phyloP scores from a whole-genome alignment of 2,797 vertebrate genomes.

The Onychomys torridus region DNA sequence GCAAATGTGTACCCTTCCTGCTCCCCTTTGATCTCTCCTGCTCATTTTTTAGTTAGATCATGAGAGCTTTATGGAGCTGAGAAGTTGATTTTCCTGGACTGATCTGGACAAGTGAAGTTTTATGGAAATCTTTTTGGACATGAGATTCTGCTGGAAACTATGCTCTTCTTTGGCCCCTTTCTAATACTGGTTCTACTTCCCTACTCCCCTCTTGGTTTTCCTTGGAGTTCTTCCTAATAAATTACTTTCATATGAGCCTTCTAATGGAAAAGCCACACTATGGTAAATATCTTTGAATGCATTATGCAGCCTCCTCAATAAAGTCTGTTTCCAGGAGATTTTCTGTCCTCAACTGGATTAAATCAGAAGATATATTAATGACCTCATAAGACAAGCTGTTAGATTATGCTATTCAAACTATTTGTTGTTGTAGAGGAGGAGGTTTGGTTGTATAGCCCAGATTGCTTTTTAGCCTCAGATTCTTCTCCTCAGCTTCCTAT shows the following conservation, averaged over 20 bases:
- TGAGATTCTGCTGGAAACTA: background rate
- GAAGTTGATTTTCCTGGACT: background rate
- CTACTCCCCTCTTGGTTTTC: background rate
- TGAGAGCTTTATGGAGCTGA: background rate
- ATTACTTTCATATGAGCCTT: background rate
- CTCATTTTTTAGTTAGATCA: background rate
- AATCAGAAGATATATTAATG: background rate
- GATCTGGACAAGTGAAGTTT: background rate
- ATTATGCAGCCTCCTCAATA: background rate
- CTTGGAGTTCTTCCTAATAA: background rate
- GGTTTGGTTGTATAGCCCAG: background rate
- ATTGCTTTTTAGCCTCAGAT: background rate
- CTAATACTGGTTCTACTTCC: background rate
- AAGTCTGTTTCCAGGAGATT: background rate
- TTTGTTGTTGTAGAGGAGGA: background rate
- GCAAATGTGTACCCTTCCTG: background rate
- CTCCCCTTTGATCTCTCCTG: background rate
- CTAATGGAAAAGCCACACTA: background rate
- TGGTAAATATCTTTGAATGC: background rate
- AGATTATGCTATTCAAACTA: background rate
- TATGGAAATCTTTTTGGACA: background rate
- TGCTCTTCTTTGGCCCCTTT: background rate
- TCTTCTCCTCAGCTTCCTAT: background rate
- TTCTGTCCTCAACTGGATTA: background rate
- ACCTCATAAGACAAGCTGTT: background rate